A percentile compares a stretch with the other conserved stretches of the same genome.
Evolutionary conservation across 2,888 invertebrate genomes (phyloP).

Genomic region (Meteorus cinctellus): DNA sequence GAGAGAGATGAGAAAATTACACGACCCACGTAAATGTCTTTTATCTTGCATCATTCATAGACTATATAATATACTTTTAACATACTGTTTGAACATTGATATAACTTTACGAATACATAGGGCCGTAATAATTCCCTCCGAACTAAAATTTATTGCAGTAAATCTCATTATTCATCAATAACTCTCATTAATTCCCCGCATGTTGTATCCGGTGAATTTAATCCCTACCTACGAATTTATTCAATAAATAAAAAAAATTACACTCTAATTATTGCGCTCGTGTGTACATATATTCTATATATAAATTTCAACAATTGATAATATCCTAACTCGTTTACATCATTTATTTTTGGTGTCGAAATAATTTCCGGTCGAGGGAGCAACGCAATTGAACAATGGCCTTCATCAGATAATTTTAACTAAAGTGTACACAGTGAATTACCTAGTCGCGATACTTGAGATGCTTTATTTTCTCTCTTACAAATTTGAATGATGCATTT

Average conservation of each 20-base stretch:
- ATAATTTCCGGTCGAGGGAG: conserved; percentile 55
- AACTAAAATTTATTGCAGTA: neutral
- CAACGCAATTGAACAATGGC: conserved; percentile 55
- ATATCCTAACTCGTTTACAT: conserved; percentile 18
- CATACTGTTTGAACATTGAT: conserved; percentile 10
- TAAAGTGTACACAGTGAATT: conserved; percentile 54
- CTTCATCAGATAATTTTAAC: conserved; percentile 61
- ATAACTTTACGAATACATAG: conserved; percentile 4
- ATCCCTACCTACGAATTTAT: too few species aligned
- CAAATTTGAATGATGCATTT: neutral
- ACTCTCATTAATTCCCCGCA: too few species aligned
- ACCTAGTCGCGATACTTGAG: conserved; percentile 31
- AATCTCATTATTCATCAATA: too few species aligned
- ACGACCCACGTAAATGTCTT: conserved; percentile 31
- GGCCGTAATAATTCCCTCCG: neutral
- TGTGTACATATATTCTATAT: conserved; percentile 21
- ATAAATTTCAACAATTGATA: neutral
- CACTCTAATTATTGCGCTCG: neutral
- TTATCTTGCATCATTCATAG: conserved; percentile 16
- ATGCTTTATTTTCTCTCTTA: neutral
- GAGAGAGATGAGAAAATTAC: conserved; percentile 1
- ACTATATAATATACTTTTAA: neutral
- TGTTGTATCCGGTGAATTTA: too few species aligned
- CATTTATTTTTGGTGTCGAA: conserved; percentile 51
- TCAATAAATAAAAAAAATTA: too few species aligned